These are phyloP conservation scores for Chaenodraco wilsoni DNA, from an alignment of 2,797 vertebrate genomes.

Conservation along the genomic window DNA sequence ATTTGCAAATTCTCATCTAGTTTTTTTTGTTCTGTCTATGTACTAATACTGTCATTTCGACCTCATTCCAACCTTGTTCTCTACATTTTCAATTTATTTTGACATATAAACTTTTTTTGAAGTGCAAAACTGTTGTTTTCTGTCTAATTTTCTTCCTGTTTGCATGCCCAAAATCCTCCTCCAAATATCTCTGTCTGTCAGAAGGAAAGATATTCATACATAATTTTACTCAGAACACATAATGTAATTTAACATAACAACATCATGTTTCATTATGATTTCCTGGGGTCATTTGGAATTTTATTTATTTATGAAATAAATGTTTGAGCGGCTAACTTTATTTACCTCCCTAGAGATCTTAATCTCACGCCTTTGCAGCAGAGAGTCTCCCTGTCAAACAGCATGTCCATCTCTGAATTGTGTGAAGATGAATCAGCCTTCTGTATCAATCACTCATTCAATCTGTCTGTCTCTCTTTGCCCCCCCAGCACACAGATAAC, in stretches of 20 bases:
- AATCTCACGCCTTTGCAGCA: conserved; percentile 31
- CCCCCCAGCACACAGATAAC: conserved; percentile 55
- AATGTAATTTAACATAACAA: conserved; percentile 26
- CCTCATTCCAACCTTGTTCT: no score
- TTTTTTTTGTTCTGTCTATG: no score
- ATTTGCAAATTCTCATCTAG: no score
- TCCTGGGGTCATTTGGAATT: conserved; percentile 11
- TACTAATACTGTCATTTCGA: no score
- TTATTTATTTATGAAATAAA: conserved; percentile 40
- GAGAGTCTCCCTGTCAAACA: conserved; percentile 54
- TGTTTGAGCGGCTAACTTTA: conserved; percentile 39
- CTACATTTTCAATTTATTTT: no score
- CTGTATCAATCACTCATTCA: conserved; percentile 55
- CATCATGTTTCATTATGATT: conserved; percentile 40
- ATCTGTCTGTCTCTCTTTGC: conserved; percentile 7
- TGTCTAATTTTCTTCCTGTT: no score
- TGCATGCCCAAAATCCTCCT: no score
- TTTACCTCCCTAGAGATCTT: conserved; percentile 34
- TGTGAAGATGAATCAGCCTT: conserved; percentile 51
- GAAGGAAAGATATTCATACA: conserved; percentile 4
- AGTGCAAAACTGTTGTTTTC: no score
- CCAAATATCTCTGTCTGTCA: conserved; percentile 9
- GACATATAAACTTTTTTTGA: no score
- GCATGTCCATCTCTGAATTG: conserved; percentile 50
- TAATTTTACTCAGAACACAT: conserved; percentile 25